Conservation (phyloP, 2,113 vertebrate genomes). For the Catharus bicknelli region DNA sequence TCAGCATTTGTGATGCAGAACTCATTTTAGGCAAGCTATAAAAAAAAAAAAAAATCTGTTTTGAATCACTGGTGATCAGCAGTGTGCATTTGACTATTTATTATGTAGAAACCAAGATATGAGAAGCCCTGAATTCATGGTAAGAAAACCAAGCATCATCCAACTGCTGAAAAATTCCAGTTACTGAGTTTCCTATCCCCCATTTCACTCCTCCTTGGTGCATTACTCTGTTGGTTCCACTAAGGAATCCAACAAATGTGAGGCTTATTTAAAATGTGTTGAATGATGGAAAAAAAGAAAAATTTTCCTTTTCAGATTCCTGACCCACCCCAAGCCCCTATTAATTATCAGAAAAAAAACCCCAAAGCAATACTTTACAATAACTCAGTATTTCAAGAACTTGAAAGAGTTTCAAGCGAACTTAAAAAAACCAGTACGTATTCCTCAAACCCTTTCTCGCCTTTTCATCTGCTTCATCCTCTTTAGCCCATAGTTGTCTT, state of each 20-base stretch:
- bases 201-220: not conserved
- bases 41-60: not conserved
- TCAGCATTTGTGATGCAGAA: not conserved
- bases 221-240: not conserved
- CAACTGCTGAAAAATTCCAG: not conserved
- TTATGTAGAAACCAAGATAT: not conserved
- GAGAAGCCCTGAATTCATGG: not conserved
- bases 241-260: not conserved
- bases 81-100: not conserved
- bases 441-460: not conserved
- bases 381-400: not conserved
- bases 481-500: not conserved
- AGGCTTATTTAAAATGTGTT: not conserved
- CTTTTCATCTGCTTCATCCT: not conserved
- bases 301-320: not conserved
- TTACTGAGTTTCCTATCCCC: not conserved
- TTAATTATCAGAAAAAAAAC: not conserved
- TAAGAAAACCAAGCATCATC: not conserved
- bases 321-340: not conserved
- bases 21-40: not conserved
- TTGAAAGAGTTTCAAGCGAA: not conserved
- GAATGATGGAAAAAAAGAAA: accelerated
- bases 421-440: not conserved
- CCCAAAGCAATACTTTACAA: not conserved
- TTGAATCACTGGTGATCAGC: not conserved